Base-by-base conservation (phyloP, 2,888 invertebrate genomes). In the Ypsolopha scabrella region DNA sequence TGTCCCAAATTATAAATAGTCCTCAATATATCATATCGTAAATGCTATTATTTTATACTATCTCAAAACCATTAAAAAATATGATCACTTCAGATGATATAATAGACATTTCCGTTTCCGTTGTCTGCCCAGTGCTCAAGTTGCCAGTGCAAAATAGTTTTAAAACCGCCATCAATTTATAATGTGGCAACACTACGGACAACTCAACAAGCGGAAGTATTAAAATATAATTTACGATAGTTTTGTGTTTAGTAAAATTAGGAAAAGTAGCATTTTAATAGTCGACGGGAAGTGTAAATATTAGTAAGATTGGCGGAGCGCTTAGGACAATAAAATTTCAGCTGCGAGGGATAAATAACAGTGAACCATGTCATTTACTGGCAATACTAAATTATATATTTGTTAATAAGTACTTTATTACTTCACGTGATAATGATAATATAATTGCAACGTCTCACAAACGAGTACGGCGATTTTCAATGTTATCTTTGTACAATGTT, bases 111-210 rank as follows among this genome's bases (percentile, higher is more conserved):
- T 85, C 83, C 83, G 75, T 66, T 81, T 81, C 80, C 83, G 75
- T 66, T 81, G 80, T 80, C 73, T 54, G 62, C 72, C 70, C 61
- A 62, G 61, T 59, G 61, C 56, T 61, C 57, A 64, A 69, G 75
- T 72, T 76, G 74, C 75, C 75, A 78, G 65, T 81, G 82, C 85
- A 67, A 85, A 86, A 85, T 80, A 79, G 77, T 80, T 80, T 77
- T 73, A 77, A 78, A 78, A 72, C 69, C 58, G 65, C 75, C 72
- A 79, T 81, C 76, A 80, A 80, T 80, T 81, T 78, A 80, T 80
- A 75, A 80, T 75, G 75, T 73, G 72, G 75, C 71, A 76, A 77
- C 78, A 78, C 72, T 64, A 75, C 70, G 72, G 69, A 69, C 76
- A 68, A 71, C 66, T 65, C 65, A 64, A 67, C 66, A 74, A 72